A percentile compares a stretch with the other conserved stretches of the same genome.
Evolutionary conservation across 2,797 vertebrate species (phyloP).

Genomic region (Rousettus madagascariensis): DNA sequence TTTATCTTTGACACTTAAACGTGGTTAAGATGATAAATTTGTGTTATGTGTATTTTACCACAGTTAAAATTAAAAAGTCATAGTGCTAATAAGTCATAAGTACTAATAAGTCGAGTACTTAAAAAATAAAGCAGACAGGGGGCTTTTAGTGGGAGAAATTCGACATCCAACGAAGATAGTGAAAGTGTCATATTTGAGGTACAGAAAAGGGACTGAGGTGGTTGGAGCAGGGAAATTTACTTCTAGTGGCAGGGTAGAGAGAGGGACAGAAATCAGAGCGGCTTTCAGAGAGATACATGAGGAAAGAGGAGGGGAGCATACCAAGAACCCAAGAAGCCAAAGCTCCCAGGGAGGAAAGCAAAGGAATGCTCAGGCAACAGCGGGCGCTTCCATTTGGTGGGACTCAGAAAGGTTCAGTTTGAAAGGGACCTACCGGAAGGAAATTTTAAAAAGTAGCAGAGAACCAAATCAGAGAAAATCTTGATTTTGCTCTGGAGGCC

Average conservation of each 20-base stretch:
- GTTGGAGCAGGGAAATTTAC: neutral
- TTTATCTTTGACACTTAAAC: neutral
- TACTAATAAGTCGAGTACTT: neutral
- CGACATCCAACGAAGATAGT: neutral
- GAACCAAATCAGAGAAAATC: neutral
- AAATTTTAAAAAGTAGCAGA: neutral
- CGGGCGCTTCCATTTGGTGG: neutral
- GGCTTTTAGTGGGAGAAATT: neutral
- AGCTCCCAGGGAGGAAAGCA: neutral
- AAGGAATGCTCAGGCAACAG: neutral
- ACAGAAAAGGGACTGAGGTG: neutral
- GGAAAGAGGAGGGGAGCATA: neutral
- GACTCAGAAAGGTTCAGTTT: neutral
- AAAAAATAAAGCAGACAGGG: neutral
- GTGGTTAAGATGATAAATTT: neutral
- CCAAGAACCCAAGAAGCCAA: neutral
- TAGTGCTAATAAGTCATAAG: too few species aligned
- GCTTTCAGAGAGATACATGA: neutral
- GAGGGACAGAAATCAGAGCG: neutral
- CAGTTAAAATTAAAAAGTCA: neutral
- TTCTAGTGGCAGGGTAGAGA: neutral
- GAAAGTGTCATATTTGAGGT: neutral
- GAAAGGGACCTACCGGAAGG: neutral
- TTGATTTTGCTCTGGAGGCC: neutral
- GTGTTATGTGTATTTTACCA: neutral